Percentiles rank a stretch among this genome's conserved stretches.
Conservation (phyloP, 2,797 vertebrate genomes). For the Zonotrichia albicollis region DNA sequence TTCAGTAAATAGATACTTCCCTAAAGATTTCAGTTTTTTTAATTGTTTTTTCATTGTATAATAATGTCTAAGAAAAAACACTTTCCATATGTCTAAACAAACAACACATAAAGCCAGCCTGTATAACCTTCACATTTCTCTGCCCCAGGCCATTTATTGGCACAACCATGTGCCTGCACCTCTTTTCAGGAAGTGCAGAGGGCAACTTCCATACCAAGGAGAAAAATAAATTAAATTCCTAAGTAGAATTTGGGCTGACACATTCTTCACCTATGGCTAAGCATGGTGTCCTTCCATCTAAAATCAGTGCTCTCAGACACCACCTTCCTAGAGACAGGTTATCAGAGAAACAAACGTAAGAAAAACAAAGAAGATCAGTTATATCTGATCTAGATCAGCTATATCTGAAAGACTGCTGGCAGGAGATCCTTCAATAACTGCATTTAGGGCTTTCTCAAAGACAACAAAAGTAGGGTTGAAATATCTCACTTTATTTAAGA, state of each 20-base stretch:
- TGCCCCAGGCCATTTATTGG: background rate
- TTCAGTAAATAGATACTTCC: background rate
- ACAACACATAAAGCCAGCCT: background rate
- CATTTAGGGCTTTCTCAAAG: background rate
- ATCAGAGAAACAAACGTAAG: background rate
- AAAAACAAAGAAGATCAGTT: background rate
- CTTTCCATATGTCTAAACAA: background rate
- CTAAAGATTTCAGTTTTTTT: accelerated
- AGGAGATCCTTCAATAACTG: background rate
- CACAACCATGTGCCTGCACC: accelerated
- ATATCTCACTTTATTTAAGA: background rate
- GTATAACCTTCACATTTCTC: background rate
- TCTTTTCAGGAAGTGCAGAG: background rate
- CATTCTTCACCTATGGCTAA: background rate
- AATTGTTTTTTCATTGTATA: background rate
- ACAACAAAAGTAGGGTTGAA: background rate
- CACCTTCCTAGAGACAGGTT: background rate
- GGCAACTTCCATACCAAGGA: background rate
- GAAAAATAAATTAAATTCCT: background rate
- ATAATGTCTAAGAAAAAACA: background rate
- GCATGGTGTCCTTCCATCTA: background rate
- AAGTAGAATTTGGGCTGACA: background rate
- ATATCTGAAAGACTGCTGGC: background rate
- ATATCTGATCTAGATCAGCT: too few species aligned
- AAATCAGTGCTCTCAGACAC: background rate